Conservation (phyloP, 2,797 vertebrate genomes). For the Eulemur mongoz region DNA sequence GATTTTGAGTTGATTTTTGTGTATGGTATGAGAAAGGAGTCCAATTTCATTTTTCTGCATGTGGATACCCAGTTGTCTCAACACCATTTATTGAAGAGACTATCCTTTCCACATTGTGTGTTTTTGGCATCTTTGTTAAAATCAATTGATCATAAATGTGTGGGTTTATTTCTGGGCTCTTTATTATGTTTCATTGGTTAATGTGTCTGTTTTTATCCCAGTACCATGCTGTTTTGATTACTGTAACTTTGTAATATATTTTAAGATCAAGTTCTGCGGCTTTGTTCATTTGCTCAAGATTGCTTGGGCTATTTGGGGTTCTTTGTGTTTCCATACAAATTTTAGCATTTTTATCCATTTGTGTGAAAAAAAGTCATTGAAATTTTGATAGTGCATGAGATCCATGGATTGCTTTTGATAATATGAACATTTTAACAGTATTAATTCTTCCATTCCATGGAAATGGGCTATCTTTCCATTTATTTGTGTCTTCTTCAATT, state of each 20-base stretch:
- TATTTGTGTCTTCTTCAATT: not conserved
- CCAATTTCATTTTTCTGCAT: not conserved
- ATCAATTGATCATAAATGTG: not conserved
- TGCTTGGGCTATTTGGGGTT: not conserved
- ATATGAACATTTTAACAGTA: not conserved
- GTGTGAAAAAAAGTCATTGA: not conserved
- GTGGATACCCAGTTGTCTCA: no score
- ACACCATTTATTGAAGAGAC: no score
- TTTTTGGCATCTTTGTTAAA: not conserved
- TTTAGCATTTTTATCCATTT: not conserved
- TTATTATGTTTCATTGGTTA: not conserved
- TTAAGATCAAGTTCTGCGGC: not conserved
- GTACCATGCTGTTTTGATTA: not conserved
- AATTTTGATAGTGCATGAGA: not conserved
- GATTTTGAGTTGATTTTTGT: not conserved
- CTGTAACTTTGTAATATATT: not conserved
- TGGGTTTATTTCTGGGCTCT: not conserved
- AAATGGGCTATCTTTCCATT: not conserved
- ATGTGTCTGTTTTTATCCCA: not conserved
- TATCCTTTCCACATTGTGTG: no score
- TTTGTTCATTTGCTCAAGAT: not conserved
- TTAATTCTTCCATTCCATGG: not conserved
- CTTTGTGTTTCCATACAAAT: not conserved
- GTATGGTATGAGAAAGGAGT: not conserved
- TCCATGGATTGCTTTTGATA: not conserved